Evolutionary conservation across 2,797 vertebrate genomes (phyloP).

Genomic region (Linurgus olivaceus): DNA sequence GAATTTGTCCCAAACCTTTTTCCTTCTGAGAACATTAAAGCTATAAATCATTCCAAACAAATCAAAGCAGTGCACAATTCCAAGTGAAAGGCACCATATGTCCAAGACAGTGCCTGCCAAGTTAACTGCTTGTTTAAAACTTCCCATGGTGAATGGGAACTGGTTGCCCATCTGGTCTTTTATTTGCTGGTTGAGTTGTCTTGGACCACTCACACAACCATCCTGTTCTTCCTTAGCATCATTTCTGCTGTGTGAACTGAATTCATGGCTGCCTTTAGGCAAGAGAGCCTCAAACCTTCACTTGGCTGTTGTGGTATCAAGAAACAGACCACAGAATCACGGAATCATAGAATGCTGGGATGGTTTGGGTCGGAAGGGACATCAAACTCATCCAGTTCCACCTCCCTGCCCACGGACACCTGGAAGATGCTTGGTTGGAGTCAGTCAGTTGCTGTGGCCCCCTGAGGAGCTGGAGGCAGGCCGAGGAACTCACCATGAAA

Average conservation of each 20-base stretch:
- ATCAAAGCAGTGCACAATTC: slow-evolving; percentile 10
- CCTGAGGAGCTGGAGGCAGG: neutral
- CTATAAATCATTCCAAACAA: slow-evolving; percentile 12
- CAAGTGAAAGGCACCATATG: slow-evolving; percentile 32
- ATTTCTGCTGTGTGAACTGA: neutral
- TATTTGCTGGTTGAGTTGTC: slow-evolving; percentile 9
- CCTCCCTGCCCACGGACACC: neutral
- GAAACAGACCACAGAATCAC: neutral
- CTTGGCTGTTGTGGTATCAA: neutral
- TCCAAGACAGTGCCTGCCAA: slow-evolving; percentile 30
- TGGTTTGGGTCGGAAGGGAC: neutral
- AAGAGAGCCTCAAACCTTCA: neutral
- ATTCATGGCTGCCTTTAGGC: neutral
- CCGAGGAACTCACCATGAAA: slow-evolving; percentile 84
- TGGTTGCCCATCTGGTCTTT: slow-evolving; percentile 18
- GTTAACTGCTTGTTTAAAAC: slow-evolving; percentile 11
- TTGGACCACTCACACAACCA: slow-evolving; percentile 18
- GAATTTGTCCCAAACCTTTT: neutral
- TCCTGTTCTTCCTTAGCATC: neutral
- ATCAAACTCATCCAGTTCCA: neutral
- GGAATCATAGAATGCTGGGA: neutral
- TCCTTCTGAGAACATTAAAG: neutral
- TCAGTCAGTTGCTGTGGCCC: neutral
- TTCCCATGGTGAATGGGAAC: neutral
- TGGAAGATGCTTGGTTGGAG: neutral